These are phyloP conservation scores for Dysmachus trigonus DNA, from an alignment of 2,888 invertebrate genomes.

Conservation along the genomic window DNA sequence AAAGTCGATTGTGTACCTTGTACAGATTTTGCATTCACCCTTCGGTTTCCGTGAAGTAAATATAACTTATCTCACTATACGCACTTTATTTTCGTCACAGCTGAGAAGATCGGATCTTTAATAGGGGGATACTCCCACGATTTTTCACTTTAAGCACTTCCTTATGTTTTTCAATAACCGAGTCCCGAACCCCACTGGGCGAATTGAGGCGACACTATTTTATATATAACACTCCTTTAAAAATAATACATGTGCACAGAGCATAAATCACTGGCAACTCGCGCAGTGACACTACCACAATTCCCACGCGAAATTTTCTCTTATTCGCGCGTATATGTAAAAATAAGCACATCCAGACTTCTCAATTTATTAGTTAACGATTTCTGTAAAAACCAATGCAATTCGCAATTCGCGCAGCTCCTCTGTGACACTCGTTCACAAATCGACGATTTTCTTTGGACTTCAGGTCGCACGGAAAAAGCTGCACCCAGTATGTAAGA, in stretches of 20 bases:
- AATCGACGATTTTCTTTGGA: background rate
- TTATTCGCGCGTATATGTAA: background rate
- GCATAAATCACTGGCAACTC: background rate
- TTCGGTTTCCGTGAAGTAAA: slow-evolving; percentile 1
- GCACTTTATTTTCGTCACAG: background rate
- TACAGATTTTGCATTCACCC: background rate
- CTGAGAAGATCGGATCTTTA: background rate
- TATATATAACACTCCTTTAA: too few species aligned
- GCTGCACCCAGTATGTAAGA: background rate
- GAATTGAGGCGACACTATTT: slow-evolving; percentile 14
- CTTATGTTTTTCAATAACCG: background rate
- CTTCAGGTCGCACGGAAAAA: background rate
- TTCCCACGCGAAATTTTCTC: background rate
- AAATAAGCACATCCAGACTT: background rate
- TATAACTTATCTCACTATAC: background rate
- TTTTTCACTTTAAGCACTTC: background rate
- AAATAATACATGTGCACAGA: slow-evolving; percentile 5
- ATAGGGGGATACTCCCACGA: background rate
- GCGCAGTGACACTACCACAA: background rate
- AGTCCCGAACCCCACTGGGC: background rate
- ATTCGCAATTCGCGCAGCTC: background rate
- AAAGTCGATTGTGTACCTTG: background rate
- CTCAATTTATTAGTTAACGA: background rate
- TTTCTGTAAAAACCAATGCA: background rate
- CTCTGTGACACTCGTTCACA: background rate